Conservation (phyloP, 2,113 vertebrate genomes). For the Phalacrocorax aristotelis region DNA sequence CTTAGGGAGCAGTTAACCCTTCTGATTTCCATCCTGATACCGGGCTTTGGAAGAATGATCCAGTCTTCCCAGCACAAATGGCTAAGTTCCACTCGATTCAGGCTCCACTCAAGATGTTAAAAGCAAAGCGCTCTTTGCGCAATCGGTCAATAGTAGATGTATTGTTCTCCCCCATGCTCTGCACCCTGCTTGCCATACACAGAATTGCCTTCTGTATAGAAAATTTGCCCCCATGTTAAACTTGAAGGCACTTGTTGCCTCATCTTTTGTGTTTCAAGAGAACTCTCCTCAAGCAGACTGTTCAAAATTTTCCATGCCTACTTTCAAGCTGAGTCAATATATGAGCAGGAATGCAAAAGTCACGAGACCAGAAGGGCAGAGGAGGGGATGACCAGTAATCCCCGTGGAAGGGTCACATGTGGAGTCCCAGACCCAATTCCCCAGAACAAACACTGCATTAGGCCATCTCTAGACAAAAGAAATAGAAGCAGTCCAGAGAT, state of each 20-base stretch:
- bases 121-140: fast-evolving
- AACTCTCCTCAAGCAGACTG: background rate
- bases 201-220: background rate
- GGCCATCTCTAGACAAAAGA: background rate
- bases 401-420: background rate
- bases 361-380: background rate
- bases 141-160: background rate
- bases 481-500: background rate
- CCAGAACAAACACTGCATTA: background rate
- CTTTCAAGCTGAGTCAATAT: background rate
- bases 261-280: background rate
- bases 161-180: background rate
- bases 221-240: background rate
- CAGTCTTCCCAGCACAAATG: background rate
- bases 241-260: background rate
- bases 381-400: background rate
- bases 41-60: background rate
- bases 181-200: background rate
- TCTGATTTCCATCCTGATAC: background rate
- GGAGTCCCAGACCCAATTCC: background rate
- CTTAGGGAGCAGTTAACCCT: background rate
- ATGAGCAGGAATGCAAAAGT: background rate
- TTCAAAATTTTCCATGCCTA: background rate
- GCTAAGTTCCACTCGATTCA: background rate
- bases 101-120: background rate